These are phyloP conservation scores for Merops nubicus DNA, from an alignment of 2,113 vertebrate genomes.

Conservation along the genomic window DNA sequence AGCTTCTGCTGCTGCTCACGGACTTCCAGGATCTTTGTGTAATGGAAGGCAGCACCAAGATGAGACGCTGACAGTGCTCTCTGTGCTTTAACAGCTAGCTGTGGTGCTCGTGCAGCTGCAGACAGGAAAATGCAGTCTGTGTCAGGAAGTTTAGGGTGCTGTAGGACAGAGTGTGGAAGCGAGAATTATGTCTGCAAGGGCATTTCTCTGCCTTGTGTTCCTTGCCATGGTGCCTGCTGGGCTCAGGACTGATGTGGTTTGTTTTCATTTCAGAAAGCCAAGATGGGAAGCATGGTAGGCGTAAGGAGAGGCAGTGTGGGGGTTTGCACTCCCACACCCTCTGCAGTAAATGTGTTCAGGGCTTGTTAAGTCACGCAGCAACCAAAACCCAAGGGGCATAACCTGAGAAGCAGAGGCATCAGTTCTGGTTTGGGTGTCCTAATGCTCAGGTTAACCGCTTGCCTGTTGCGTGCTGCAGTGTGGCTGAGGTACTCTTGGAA, in stretches of 20 bases:
- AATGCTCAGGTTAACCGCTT: background rate
- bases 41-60: too few relatives aligned
- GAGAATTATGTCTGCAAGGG: background rate
- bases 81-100: background rate
- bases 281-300: background rate
- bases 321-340: background rate
- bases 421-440: background rate
- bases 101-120: background rate
- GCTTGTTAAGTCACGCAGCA: background rate
- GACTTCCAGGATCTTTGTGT: too few relatives aligned
- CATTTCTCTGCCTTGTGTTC: background rate
- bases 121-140: background rate
- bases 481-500: background rate
- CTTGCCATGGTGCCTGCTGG: background rate
- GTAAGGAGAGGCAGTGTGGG: background rate
- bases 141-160: background rate
- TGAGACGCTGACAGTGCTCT: background rate
- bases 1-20: background rate
- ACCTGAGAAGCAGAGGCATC: background rate
- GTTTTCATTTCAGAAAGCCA: background rate
- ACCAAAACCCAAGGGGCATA: background rate
- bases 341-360: background rate
- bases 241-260: slow-evolving; percentile 26
- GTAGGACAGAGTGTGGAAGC: background rate
- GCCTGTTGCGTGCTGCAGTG: background rate